Percentiles rank a stretch among this genome's conserved stretches.
These are phyloP conservation scores for Ashinkailepas kermadecensis DNA, from an alignment of 2,888 invertebrate species.

Conservation along the genomic window DNA sequence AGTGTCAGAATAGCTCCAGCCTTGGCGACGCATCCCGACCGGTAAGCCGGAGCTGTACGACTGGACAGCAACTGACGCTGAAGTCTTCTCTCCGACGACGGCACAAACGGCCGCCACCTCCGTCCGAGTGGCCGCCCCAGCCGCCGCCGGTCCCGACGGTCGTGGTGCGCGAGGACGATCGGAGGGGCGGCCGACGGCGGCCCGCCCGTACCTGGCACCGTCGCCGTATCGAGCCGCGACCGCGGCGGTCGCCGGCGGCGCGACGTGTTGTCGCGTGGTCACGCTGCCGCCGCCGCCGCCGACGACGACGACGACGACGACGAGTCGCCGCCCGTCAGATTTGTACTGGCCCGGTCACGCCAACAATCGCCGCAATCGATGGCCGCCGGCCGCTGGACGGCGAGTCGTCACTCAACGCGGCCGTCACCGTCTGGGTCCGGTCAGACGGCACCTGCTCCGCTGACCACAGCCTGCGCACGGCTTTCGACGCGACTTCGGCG, in stretches of 20 bases:
- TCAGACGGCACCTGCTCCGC: too few species aligned
- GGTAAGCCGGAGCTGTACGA: too few species aligned
- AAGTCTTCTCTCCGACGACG: too few species aligned
- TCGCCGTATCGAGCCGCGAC: neutral
- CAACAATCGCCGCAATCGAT: slow-evolving; percentile 9
- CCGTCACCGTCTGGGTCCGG: too few species aligned
- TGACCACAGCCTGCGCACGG: too few species aligned
- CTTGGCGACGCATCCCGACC: too few species aligned
- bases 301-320: neutral
- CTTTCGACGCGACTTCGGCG: too few species aligned
- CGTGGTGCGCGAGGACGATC: neutral
- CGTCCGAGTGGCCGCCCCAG: neutral
- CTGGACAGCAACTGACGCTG: too few species aligned
- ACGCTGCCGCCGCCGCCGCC: too few species aligned
- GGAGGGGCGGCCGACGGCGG: neutral
- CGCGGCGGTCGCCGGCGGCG: neutral
- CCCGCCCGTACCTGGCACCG: neutral
- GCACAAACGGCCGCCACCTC: too few species aligned
- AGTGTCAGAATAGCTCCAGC: too few species aligned
- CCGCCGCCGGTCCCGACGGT: neutral
- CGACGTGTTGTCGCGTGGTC: neutral
- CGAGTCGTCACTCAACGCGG: neutral
- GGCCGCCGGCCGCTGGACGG: neutral
- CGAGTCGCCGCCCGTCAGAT: neutral
- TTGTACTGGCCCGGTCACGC: slow-evolving; percentile 1